Evolutionary conservation across 2,888 invertebrate species (phyloP).

Genomic region (Polyommatus iphigenia): DNA sequence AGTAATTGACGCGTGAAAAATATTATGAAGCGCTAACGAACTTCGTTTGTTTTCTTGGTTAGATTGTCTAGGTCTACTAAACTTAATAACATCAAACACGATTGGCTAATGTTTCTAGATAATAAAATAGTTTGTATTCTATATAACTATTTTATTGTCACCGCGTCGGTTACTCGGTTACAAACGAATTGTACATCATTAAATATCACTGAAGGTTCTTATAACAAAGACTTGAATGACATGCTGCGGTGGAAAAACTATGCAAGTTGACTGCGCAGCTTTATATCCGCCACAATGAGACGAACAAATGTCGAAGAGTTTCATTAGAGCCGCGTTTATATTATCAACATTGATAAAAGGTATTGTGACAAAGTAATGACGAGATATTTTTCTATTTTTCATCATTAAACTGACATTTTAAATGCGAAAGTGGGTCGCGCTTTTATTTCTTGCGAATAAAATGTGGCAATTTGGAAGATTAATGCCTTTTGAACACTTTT

Average conservation of each 20-base stretch:
- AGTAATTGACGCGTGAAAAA: no score
- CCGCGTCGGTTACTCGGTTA: not conserved
- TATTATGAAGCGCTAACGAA: no score
- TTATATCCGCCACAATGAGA: not conserved
- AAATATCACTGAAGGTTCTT: not conserved
- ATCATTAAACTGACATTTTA: conserved; percentile 18
- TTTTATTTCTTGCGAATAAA: conserved; percentile 26
- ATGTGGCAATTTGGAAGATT: conserved; percentile 27
- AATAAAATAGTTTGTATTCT: not conserved
- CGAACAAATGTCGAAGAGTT: conserved; percentile 24
- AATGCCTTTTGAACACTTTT: conserved; percentile 14
- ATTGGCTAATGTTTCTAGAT: no score
- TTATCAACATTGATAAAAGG: conserved; percentile 22
- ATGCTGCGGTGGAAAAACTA: conserved; percentile 2
- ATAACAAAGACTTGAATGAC: not conserved
- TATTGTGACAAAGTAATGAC: conserved; percentile 18
- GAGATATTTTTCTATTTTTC: conserved; percentile 26
- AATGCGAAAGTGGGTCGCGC: conserved; percentile 23
- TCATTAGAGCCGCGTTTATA: conserved; percentile 27
- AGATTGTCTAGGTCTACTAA: no score
- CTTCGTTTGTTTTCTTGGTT: not conserved
- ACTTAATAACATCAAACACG: no score
- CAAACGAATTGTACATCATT: not conserved
- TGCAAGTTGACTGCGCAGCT: conserved; percentile 17
- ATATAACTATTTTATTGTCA: not conserved